Base-by-base conservation (phyloP, 2,888 invertebrate genomes). In the Drosophila crucigera region DNA sequence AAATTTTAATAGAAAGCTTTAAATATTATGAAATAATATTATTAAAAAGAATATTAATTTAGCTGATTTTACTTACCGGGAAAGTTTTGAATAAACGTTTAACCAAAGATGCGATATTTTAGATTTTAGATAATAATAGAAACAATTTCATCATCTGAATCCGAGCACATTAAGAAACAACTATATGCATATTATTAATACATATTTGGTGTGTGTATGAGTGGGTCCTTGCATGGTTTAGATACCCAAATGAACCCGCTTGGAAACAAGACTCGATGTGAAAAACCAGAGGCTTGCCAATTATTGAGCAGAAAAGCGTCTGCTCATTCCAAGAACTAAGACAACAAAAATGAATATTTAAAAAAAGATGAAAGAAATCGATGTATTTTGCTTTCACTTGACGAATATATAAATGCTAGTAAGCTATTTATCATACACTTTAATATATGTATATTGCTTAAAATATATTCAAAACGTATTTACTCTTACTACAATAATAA, bases 401-500 rank as follows among this genome's bases (percentile, higher is more conserved):
- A 73, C 35, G 22, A 22, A 72, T 64, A 67, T 66, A 62, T 56
- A 80, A 69, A 69, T 64, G 58, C 71, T 80, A 63, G 33, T 55
- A 68, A 74, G 62, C 81, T 61, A 60, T 54, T 75, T 31, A 52
- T 60, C 37, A 74, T 72, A 83, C 60, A 83, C 63, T 60, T 72
- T 66, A n/a, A 33, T 19, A 25, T 31, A 53, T 37, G 30, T 73
- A 71, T 77, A 71, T 39, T 56, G 54, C 70, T 65, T 79, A 74
- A 76, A 76, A 77, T 61, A 71, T 79, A 83, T 70, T 76, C 84
- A 76, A 78, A 76, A 66, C 60, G 61, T 64, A 61, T 69, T 56
- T 50, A 43, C 37, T 74, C 70, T 71, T 59, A 74, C 64, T 75
- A 68, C 33, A 66, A 52, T 66, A 79, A 78, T 78, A 74, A 76